Base-by-base conservation (phyloP, 1,140 invertebrate species). In the Eriocheir sinensis region DNA sequence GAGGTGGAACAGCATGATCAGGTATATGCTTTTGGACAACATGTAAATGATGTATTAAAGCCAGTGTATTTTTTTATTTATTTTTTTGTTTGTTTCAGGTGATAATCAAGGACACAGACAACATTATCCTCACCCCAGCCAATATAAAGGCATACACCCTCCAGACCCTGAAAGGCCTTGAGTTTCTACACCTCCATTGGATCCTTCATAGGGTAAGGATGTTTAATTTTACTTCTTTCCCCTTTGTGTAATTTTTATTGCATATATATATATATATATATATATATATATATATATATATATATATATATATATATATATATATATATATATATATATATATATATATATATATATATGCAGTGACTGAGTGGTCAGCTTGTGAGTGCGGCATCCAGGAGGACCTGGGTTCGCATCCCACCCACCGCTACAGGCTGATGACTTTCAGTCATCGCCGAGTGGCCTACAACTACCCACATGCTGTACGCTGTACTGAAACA, bases 121-220 rank as follows among this genome's bases (percentile, higher is more conserved):
- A 94, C 89, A 96, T 96, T 41, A 98, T 99, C 53, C 97, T 99
- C 92, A 99, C 98, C 12, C 98, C 98, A 89, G 98, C 98, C 8
- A 99, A 99, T 97, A 99, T 99, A 44, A 99, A 99, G 97, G 98
- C 99, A 0, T 99, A 99, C 96, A 98, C 98, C 96, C 97, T 99
- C 60, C 99, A 99, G 98, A 99, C 99, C 34, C 96, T 99, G 12
- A 97, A 98, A 97, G 99, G 99, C 6, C 97, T 99, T 30, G 99
- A 99, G 97, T 99, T 99, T 97, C 97, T 99, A 9, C 99, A 99
- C 97, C 97, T 98, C 72, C 98, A 99, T 96, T 99, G 99, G 99
- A 99, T 99, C 96, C 97, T 99, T 38, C 99, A 99, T 96, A 98
- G 99, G 90, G 95, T 96, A 86, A 83, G 95, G 8, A 72, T n/a